A percentile compares a stretch with the other conserved stretches of the same genome.
Evolutionary conservation across 1,140 invertebrate genomes (phyloP).

Genomic region (Pseudomyrmex cubaensis): DNA sequence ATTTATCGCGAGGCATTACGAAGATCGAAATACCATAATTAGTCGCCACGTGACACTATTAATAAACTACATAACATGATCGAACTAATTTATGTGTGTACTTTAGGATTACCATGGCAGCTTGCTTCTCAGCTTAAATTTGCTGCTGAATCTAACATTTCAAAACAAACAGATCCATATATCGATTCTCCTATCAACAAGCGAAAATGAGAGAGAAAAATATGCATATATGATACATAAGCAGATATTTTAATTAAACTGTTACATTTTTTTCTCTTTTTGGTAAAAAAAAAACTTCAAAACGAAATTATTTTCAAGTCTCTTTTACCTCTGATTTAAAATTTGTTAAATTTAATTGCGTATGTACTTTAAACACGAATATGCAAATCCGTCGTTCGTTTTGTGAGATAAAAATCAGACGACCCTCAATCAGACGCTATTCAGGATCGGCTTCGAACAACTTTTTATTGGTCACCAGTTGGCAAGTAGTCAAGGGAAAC

Average conservation of each 20-base stretch:
- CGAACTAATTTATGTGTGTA: constrained; percentile 42
- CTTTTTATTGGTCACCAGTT: constrained; percentile 18
- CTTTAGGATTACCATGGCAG: constrained; percentile 26
- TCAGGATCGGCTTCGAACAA: constrained; percentile 9
- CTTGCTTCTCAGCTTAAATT: neutral
- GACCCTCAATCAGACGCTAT: constrained; percentile 8
- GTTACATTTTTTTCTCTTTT: neutral
- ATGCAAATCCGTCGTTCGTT: neutral
- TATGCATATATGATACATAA: neutral
- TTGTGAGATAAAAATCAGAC: neutral
- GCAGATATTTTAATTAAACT: neutral
- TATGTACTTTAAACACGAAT: neutral
- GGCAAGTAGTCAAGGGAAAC: constrained; percentile 36
- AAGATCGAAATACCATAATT: constrained; percentile 56
- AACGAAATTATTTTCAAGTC: too few relatives aligned
- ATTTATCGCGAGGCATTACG: constrained; percentile 52
- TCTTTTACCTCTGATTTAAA: too few relatives aligned
- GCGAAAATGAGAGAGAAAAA: neutral
- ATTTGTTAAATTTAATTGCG: too few relatives aligned
- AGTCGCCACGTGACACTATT: constrained; percentile 46
- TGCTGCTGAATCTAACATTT: neutral
- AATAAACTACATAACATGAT: constrained; percentile 49
- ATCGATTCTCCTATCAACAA: neutral
- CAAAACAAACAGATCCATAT: neutral
- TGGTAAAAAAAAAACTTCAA: too few relatives aligned